Base-by-base conservation (phyloP, 2,797 vertebrate genomes). In the Microtus agrestis region DNA sequence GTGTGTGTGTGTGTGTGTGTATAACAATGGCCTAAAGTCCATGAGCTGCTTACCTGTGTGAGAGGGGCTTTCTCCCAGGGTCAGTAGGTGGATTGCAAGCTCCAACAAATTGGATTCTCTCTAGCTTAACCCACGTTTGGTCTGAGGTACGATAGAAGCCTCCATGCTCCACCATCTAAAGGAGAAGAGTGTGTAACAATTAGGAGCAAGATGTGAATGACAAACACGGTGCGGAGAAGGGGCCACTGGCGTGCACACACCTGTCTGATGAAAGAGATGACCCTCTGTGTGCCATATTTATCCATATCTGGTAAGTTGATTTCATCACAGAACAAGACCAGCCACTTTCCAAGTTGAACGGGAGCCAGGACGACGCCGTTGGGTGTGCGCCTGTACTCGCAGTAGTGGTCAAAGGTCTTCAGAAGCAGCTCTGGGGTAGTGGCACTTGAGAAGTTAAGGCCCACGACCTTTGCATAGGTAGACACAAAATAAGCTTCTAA, bases 291-390 rank as follows among this genome's bases (percentile, higher is more conserved):
- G 97, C 99, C 99, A 0, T 99, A 99, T 77, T 99, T 99, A 97
- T 99, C 99, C 99, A 99, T 99, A 98, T 99, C 99, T 0, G 99
- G 99, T 97, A 99, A 97, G 98, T 99, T 99, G 98, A 99, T 99
- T 97, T 99, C 99, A 46, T 99, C 99, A 95, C 99, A 99, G 98
- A 99, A 99, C 78, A 99, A 97, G 77, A 99, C 99, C 97, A 99
- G 98, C 99, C 99, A 99, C 98, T 99, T 99, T 25, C 99, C 99
- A 11, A 99, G 98, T 96, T 99, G 99, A 14, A 99, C 99, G 0
- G 99, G 99, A 23, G 99, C 99, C 67, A 99, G 98, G 9, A 99
- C 99, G 14, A 99, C 99, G 0, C 99, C 99, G 0, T 99, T 99
- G 1, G 99, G 99, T 0, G 99, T 99, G 65, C 99, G 99, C 1